Base-by-base conservation (phyloP, 2,797 vertebrate genomes). In the Acrossocheilus wenchowensis region DNA sequence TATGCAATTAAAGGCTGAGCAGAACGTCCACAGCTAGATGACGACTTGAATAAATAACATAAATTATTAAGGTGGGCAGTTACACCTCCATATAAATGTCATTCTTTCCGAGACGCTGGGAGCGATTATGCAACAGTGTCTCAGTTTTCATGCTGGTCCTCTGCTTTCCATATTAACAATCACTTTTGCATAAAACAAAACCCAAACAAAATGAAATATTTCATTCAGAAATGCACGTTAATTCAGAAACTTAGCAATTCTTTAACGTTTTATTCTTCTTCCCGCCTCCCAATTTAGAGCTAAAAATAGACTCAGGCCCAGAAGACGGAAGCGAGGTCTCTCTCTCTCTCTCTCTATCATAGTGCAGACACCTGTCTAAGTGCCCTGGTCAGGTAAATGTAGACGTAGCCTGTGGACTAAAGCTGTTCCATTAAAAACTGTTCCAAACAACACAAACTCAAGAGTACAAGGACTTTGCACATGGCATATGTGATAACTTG, bases 81-180 rank as follows among this genome's bases (percentile, higher is more conserved):
- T 11, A 71, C 83, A 85, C 83, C 50, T 57, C 83, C 50, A 80
- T 72, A 45, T 30, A 73, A 62, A 71, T 79, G 50, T 62, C 66
- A 60, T 80, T 79, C 50, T 72, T 72, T 85, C 66, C 11, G 1
- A 57, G 64, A 60, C 48, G 1, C 36, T 57, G 19, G n/a, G 7
- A 39, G 19, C 14, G 39, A 72, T 80, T 85, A 79, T 43, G 77
- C 41, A 80, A 85, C 64, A 45, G 19, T 9, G 45, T 71, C 62
- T 69, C 48, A 34, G 50, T 72, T 80, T 79, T 60, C 36, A 78
- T n/a, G 11, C 66, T 8, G 12, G 7, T 57, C 10, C 0, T 78
- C n/a, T 41, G 71, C 19, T 78, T 79, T 21, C 6, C n/a, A 19
- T 60, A 14, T 68, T 41, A 57, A 54, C 10, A 54, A 52, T 45